phyloP scores from a whole-genome alignment of 2,113 vertebrate genomes.

The Erythrolamprus reginae region DNA sequence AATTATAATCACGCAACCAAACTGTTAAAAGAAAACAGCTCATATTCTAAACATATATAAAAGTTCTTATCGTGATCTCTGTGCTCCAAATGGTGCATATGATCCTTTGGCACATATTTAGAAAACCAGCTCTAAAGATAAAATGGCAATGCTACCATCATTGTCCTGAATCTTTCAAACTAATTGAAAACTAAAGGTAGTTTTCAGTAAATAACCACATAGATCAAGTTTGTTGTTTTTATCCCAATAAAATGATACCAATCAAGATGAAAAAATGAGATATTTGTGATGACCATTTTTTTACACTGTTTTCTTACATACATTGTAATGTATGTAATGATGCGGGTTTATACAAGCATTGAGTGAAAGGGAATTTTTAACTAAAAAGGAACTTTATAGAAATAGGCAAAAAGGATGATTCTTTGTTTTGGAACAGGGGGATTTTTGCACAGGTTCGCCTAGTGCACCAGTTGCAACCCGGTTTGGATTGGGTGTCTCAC shows the following conservation, averaged over 20 bases:
- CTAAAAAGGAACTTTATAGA: too few species aligned
- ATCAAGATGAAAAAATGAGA: not conserved
- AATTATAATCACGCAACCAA: not conserved
- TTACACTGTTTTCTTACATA: not conserved
- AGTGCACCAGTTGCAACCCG: too few species aligned
- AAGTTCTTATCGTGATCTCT: not conserved
- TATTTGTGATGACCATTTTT: not conserved
- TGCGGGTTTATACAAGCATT: not conserved
- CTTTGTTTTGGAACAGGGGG: too few species aligned
- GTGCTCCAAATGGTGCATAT: not conserved
- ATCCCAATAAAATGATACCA: not conserved
- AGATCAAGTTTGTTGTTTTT: not conserved
- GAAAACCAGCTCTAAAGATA: not conserved
- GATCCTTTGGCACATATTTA: not conserved
- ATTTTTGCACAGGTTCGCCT: too few species aligned
- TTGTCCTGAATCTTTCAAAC: not conserved
- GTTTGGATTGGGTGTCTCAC: too few species aligned
- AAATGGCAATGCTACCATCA: not conserved
- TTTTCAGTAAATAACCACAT: not conserved
- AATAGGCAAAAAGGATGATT: too few species aligned
- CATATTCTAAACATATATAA: not conserved
- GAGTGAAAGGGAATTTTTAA: too few species aligned
- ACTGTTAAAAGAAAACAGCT: not conserved
- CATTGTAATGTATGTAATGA: not conserved
- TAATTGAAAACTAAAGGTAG: not conserved